Conservation (phyloP, 2,113 vertebrate genomes). For the Macrotis lagotis region DNA sequence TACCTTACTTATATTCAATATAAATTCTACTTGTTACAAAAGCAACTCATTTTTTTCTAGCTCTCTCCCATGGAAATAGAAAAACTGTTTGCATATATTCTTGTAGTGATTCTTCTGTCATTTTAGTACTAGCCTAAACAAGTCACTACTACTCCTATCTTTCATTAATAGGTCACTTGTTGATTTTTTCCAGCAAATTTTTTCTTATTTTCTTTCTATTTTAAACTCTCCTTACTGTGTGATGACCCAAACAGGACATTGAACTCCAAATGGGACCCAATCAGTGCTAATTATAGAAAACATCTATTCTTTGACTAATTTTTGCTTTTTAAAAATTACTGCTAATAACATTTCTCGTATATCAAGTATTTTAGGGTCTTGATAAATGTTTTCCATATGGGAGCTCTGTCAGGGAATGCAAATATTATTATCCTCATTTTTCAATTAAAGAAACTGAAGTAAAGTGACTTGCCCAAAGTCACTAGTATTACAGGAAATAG, state of each 20-base stretch:
- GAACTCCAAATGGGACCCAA: not conserved
- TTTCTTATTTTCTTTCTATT: not conserved
- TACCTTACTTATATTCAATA: not conserved
- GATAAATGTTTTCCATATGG: not conserved
- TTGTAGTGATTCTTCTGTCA: not conserved
- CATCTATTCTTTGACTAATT: not conserved
- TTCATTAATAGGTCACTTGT: not conserved
- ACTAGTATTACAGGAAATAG: not conserved
- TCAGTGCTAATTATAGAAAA: not conserved
- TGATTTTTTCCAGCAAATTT: not conserved
- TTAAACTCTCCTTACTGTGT: not conserved
- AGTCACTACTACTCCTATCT: not conserved
- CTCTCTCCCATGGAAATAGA: not conserved
- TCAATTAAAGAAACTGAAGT: not conserved
- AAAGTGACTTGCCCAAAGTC: not conserved
- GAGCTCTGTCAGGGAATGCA: not conserved
- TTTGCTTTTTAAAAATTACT: not conserved
- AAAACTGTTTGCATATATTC: not conserved
- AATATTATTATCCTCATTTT: not conserved
- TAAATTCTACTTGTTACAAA: not conserved
- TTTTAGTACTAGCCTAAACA: not conserved
- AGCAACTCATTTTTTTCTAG: rapidly evolving
- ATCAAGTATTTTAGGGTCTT: not conserved
- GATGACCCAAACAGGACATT: not conserved
- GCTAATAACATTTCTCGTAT: not conserved